Base-by-base conservation (phyloP, 1,140 invertebrate species). In the Panagrolaimus sp. region DNA sequence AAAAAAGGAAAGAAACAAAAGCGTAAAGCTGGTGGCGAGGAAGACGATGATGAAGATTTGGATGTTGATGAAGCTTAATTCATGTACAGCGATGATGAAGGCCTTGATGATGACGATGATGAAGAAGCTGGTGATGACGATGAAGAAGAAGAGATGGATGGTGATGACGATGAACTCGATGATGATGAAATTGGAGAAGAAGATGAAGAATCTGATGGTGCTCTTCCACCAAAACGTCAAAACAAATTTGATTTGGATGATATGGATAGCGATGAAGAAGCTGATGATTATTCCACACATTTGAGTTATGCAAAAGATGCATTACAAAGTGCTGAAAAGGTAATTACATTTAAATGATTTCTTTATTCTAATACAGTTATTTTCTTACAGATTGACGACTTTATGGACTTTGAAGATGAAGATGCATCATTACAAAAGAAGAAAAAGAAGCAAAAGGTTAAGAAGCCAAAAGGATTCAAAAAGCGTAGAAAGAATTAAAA, bases 91-190 rank as follows among this genome's bases (percentile, higher is more conserved):
- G 31, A 38, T 38, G 68, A 82, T 76, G 80, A 84, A 66, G 77
- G 86, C 72, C 78, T 84, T 73, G 72, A 85, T 76, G 78, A 83
- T 69, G 84, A 83, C 70, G 81, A 83, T 42, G 80, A 84, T 25
- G 83, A 82, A 25, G 84, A 78, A 23, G 31, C 75, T 64, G 83
- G 84, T 20, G 66, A 67, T 72, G 84, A 85, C 68, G 84, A 65
- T 3, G 75, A 69, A 1, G 45, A 61, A 11, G 71, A 63, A 48
- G 67, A n/a, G 14, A 45, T 72, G 31, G 45, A 71, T 38, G 44
- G 70, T 11, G 63, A 14, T 13, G 38, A 43, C 4, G 62, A 31
- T 8, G 62, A 63, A 9, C 43, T 38, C 11, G 71, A 69, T 4
- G 46, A 27, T 20, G 72, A 73, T 23, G 20, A 20, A n/a, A n/a